Evolutionary conservation across 2,797 vertebrate species (phyloP).

Genomic region (Thamnophis elegans): DNA sequence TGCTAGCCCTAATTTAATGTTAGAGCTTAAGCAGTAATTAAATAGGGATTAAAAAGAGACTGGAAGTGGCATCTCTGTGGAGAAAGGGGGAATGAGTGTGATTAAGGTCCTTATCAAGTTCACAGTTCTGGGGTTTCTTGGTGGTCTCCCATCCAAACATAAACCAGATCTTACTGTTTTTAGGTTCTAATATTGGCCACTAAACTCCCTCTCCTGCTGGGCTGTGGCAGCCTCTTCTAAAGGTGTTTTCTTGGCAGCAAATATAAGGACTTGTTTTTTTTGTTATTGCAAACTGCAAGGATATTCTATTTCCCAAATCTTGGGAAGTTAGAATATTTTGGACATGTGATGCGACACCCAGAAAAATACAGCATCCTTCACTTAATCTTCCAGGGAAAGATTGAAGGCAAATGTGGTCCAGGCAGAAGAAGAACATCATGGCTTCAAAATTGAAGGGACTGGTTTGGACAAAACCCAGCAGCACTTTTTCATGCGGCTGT

Average conservation of each 20-base stretch:
- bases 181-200: no score
- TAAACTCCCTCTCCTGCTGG: not conserved
- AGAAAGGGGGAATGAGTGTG: not conserved
- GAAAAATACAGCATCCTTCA: no score
- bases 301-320: not conserved
- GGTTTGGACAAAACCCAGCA: no score
- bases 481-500: no score
- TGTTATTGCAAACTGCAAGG: not conserved
- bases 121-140: not conserved
- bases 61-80: not conserved
- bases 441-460: no score
- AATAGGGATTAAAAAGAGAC: not conserved
- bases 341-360: no score
- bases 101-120: not conserved
- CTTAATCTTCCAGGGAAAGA: no score
- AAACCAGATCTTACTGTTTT: not conserved
- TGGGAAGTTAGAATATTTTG: no score
- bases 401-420: no score
- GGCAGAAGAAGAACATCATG: no score
- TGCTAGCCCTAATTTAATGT: not conserved
- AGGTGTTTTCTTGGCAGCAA: not conserved
- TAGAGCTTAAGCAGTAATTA: not conserved
- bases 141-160: not conserved
- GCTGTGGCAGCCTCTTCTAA: not conserved
- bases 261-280: not conserved